phyloP scores from a whole-genome alignment of 2,113 vertebrate genomes.

The Mormoops blainvillei region DNA sequence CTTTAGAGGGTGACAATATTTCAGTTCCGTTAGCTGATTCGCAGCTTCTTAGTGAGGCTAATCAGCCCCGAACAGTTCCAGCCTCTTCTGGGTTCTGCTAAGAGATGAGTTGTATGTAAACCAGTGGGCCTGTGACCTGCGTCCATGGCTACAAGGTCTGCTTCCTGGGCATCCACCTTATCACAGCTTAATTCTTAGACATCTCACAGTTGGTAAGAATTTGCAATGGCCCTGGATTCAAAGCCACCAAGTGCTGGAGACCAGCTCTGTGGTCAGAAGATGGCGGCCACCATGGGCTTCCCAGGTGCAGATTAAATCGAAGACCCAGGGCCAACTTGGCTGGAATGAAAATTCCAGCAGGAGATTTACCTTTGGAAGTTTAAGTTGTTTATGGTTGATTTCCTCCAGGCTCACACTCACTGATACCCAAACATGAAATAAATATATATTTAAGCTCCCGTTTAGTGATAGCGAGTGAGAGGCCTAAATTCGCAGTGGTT shows the following conservation, averaged over 20 bases:
- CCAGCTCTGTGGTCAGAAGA: background rate
- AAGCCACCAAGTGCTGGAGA: background rate
- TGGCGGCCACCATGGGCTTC: background rate
- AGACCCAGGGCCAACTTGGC: background rate
- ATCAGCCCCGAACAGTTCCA: conserved; percentile 38
- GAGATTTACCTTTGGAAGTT: background rate
- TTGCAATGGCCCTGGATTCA: background rate
- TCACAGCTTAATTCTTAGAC: background rate
- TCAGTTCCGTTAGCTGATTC: conserved; percentile 35
- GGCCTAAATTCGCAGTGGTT: background rate
- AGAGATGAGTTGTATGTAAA: background rate
- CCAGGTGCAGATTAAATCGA: background rate
- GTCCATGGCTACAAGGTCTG: background rate
- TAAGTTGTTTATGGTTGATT: background rate
- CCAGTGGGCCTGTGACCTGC: background rate
- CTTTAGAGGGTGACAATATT: conserved; percentile 51
- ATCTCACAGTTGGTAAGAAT: background rate
- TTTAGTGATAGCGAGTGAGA: conserved; percentile 21
- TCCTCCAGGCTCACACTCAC: background rate
- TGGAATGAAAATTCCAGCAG: background rate
- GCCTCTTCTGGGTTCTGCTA: background rate
- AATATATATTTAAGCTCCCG: conserved; percentile 1
- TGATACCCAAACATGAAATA: background rate
- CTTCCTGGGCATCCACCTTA: background rate
- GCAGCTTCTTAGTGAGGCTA: conserved; percentile 49